Conservation (phyloP, 2,113 vertebrate species). For the Leptocoma aspasia region DNA sequence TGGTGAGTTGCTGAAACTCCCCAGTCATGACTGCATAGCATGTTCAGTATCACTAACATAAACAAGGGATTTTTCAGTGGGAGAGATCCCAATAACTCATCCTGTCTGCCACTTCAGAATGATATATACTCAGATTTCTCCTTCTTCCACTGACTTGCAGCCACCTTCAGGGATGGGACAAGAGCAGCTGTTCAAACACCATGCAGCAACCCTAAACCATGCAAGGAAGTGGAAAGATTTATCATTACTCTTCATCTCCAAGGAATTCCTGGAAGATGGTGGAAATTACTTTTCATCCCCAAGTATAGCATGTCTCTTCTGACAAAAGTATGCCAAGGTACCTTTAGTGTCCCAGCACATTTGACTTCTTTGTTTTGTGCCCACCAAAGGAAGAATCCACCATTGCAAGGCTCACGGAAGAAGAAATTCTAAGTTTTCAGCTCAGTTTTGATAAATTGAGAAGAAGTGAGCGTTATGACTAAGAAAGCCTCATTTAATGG, state of each 20-base stretch:
- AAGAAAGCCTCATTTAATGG: not conserved
- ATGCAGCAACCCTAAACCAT: constrained; percentile 28
- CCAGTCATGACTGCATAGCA: not conserved
- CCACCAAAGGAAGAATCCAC: not conserved
- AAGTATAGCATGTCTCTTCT: not conserved
- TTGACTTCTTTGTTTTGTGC: not conserved
- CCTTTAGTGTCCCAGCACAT: not conserved
- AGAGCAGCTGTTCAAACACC: constrained; percentile 56
- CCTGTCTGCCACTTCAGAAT: not conserved
- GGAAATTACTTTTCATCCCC: not conserved
- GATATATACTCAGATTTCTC: not conserved
- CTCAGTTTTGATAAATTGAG: not conserved
- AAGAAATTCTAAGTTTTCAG: not conserved
- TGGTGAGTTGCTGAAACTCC: not conserved
- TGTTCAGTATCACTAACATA: constrained; percentile 13
- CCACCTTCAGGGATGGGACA: constrained; percentile 21
- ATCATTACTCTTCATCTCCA: not conserved
- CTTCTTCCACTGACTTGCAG: not conserved
- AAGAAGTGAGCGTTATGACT: not conserved
- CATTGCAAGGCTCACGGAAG: not conserved
- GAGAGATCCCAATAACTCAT: not conserved
- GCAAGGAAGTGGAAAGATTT: not conserved
- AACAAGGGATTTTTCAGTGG: constrained; percentile 4
- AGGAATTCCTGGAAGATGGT: constrained; percentile 6
- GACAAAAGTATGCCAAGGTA: not conserved